Evolutionary conservation across 1,140 invertebrate genomes (phyloP).

Genomic region (Gryllus bimaculatus): DNA sequence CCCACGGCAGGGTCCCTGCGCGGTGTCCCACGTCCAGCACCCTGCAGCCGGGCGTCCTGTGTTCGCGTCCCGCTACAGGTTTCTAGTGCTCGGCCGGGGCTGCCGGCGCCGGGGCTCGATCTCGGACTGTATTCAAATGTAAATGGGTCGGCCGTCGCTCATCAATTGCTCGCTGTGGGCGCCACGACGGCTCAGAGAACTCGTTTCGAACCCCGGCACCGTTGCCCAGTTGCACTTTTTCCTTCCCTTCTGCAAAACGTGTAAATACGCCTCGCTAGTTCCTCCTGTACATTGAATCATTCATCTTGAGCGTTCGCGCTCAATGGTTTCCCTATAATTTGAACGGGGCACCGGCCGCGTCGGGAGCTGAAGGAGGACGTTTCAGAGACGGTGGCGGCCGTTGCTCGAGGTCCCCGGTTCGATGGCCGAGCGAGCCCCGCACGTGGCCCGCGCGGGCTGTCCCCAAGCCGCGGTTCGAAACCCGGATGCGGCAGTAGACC

Average conservation of each 20-base stretch:
- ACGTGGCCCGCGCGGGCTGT: no score
- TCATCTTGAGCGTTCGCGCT: neutral
- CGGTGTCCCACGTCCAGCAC: neutral
- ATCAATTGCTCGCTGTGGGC: neutral
- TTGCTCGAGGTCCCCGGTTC: neutral
- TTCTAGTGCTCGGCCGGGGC: neutral
- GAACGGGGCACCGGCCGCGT: neutral
- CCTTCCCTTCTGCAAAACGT: neutral
- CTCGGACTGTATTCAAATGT: neutral
- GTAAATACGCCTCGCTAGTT: conserved; percentile 1
- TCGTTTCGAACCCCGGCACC: neutral
- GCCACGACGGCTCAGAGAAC: neutral
- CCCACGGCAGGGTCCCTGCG: neutral
- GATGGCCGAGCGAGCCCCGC: neutral
- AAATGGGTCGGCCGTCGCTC: neutral
- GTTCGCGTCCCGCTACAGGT: neutral
- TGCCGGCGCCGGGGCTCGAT: neutral
- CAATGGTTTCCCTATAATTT: neutral
- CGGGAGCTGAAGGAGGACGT: no score
- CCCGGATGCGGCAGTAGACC: no score
- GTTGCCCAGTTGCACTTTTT: neutral
- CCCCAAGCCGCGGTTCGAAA: no score
- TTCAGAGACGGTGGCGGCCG: no score
- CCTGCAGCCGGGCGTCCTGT: neutral
- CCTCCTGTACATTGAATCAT: neutral